Base-by-base conservation (phyloP, 2,888 invertebrate species). In the Epiblema foenella region DNA sequence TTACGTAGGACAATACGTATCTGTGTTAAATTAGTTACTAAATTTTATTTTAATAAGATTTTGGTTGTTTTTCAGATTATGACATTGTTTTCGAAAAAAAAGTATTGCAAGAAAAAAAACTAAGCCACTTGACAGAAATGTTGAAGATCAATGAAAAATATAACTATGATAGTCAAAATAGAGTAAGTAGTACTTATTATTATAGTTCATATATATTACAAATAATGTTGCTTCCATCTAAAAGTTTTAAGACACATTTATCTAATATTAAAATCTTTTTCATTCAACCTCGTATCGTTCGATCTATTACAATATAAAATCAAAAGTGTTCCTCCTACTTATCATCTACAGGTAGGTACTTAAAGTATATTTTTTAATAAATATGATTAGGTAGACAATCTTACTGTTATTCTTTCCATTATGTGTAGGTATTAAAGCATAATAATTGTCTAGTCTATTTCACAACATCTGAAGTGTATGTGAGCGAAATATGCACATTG, bases 161-260 rank as follows among this genome's bases (percentile, higher is more conserved):
- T 33, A 52, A 63, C 37, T 52, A 39, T 52, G 1, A 37, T 37
- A 52, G 33, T 52, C 15, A 39, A 63, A 63, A 63, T 37, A 20
- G 49, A 63, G 12, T 51, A 62, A 18, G 2, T 3, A 24, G 2
- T 51, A 62, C 54, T 39, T 39, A 56, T 56, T n/a, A 15, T 54
- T 42, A 65, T 69, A 69, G 65, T 65, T 58, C 69, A 59, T 68
- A 42, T 59, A 52, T 46, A 15, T 65, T 65, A 65, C 65, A 70
- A 70, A 70, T 46, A 65, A 52, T 63, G 65, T 69, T 54, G 17
- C 39, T 64, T 64, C 65, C 33, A 65, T 65, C 65, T 69, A 69
- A 65, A 69, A 70, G 42, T 64, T 65, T n/a, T 70, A 70, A 70
- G 69, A 70, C 69, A 70, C 69, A 70, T 70, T 69, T 70, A 70